A percentile compares a stretch with the other conserved stretches of the same genome.
phyloP scores from a whole-genome alignment of 1,140 invertebrate genomes.

The Oncopeltus fasciatus region DNA sequence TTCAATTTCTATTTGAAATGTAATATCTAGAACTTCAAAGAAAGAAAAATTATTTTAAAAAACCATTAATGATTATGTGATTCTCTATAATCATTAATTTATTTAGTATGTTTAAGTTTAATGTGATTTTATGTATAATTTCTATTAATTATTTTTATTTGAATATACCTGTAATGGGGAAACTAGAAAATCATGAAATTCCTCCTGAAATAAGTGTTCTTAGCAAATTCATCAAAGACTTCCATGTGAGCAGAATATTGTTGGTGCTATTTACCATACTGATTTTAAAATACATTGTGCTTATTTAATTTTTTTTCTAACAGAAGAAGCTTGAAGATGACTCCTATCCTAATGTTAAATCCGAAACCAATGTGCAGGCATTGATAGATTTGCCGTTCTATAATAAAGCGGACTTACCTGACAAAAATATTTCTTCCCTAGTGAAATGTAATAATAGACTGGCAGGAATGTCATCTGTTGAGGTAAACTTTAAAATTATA shows the following conservation, averaged over 20 bases:
- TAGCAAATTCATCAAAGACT: conserved; percentile 23
- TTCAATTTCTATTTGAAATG: too few relatives aligned
- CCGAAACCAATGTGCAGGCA: not conserved
- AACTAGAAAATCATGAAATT: conserved; percentile 4
- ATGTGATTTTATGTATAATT: too few relatives aligned
- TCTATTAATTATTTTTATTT: too few relatives aligned
- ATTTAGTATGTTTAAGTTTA: too few relatives aligned
- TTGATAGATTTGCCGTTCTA: not conserved
- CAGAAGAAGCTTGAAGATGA: conserved; percentile 16
- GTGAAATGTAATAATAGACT: conserved; percentile 16
- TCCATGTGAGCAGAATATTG: conserved; percentile 17
- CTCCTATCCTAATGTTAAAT: not conserved
- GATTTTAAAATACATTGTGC: not conserved
- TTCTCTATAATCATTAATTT: too few relatives aligned
- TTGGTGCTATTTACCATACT: not conserved
- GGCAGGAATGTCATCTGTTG: not conserved
- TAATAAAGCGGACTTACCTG: not conserved
- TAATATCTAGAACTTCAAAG: too few relatives aligned
- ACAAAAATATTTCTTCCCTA: conserved; percentile 13
- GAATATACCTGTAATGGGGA: too few relatives aligned
- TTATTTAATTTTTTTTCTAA: conserved; percentile 1
- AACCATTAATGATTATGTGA: too few relatives aligned
- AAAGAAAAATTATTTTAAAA: too few relatives aligned
- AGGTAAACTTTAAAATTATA: not conserved
- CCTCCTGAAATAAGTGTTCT: conserved; percentile 18